These are phyloP conservation scores for Scaptodrosophila lebanonensis DNA, from an alignment of 1,140 invertebrate species.

Conservation along the genomic window DNA sequence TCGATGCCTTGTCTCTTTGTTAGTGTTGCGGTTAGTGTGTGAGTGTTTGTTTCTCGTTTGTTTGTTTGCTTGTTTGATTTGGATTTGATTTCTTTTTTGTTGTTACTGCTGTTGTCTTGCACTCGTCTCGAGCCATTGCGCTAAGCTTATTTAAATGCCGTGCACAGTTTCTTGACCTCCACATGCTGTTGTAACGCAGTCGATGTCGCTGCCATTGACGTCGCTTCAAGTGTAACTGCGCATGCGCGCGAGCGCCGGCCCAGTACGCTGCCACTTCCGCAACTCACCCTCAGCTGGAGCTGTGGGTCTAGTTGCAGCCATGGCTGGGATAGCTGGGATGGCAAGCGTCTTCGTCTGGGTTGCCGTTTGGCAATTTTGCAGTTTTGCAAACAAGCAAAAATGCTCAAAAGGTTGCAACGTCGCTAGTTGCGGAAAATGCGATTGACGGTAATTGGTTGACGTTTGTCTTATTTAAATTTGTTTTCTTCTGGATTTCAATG, in stretches of 20 bases:
- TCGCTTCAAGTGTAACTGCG: conserved; percentile 53
- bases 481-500: conserved; percentile 58
- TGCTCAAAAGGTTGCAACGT: conserved; percentile 19
- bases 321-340: no score
- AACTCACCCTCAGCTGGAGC: not conserved
- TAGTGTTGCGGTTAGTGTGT: conserved; percentile 8
- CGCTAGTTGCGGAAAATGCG: conserved; percentile 64
- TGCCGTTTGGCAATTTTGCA: conserved; percentile 58
- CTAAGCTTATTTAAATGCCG: conserved; percentile 49
- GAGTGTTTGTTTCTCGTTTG: not conserved
- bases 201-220: conserved; percentile 1
- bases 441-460: conserved; percentile 77
- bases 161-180: conserved; percentile 60
- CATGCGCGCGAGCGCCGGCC: conserved; percentile 52
- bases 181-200: conserved; percentile 52
- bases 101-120: not conserved
- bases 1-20: conserved; percentile 58
- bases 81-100: conserved; percentile 57
- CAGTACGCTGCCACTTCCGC: conserved; percentile 1
- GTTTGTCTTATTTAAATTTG: conserved; percentile 77
- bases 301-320: conserved; percentile 6
- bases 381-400: conserved; percentile 32
- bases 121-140: not conserved
- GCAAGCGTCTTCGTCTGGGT: no score
- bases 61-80: conserved; percentile 62